Conservation (phyloP, 2,113 vertebrate species). For the Aphelocoma coerulescens region DNA sequence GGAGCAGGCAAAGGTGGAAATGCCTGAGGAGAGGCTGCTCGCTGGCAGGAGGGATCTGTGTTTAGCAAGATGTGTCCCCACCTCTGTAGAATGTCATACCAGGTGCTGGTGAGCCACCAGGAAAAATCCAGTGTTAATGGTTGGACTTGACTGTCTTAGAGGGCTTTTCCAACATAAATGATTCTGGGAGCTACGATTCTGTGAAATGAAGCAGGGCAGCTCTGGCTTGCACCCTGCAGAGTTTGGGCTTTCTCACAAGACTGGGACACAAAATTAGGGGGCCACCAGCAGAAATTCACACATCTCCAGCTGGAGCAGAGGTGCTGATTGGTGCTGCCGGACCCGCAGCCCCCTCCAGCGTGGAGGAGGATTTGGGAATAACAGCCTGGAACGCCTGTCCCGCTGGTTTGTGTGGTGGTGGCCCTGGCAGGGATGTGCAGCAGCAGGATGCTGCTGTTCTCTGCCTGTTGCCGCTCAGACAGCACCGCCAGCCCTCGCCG, state of each 20-base stretch:
- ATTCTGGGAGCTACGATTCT: neutral
- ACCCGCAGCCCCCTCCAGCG: accelerated
- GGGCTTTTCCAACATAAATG: neutral
- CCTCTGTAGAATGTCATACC: accelerated
- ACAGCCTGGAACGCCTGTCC: accelerated
- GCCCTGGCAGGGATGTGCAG: neutral
- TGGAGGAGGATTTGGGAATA: neutral
- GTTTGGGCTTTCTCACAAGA: neutral
- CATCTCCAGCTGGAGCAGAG: neutral
- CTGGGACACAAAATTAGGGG: neutral
- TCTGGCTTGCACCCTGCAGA: neutral
- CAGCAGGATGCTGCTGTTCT: no score
- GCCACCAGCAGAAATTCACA: neutral
- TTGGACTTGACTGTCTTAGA: neutral
- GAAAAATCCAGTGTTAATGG: neutral
- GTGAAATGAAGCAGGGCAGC: neutral
- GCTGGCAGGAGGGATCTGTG: neutral
- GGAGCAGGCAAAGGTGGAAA: neutral
- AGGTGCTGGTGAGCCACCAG: neutral
- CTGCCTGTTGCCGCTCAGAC: neutral
- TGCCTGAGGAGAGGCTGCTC: neutral
- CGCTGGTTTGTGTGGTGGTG: neutral
- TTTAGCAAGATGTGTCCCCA: neutral
- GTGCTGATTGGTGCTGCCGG: neutral
- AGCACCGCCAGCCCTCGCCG: neutral